Base-by-base conservation (phyloP, 2,113 vertebrate genomes). In the Panthera uncia region DNA sequence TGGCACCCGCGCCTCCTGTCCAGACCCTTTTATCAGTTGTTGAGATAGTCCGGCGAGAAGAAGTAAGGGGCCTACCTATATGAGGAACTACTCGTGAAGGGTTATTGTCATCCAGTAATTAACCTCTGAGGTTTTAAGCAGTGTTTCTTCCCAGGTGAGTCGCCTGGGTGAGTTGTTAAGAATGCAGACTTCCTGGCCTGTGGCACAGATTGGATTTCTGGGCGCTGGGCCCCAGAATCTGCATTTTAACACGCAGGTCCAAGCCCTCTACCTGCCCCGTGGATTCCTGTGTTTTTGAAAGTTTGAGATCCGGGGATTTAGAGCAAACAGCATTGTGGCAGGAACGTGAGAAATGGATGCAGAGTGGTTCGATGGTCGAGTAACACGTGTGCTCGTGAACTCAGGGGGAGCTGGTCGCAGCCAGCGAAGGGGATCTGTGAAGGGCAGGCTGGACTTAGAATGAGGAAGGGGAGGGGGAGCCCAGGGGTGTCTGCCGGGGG, bases 301-400 rank as follows among this genome's bases (percentile, higher is more conserved):
- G 68, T 84, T 19, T 71, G 73, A 84, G 25, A 61, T 74, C n/a
- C 19, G 9, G 73, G 19, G 45, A 38, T 36, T 71, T 89, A 65
- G 45, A 52, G 31, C 27, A 41, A 61, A 52, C 13, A 0, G n/a
- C 52, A 0, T 36, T 16, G 0, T 25, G 65, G 61, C 71, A 33
- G 52, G 69, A 65, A 21, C 31, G 1, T 21, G 71, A 94, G 52
- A 61, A 33, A 13, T 1, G 65, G 66, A 11, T 21, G 1, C 2
- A 0, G 11, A 14, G 2, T 2, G 23, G n/a, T 18, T 25, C 21
- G 1, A 0, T 2, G 1, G 50, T 19, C 63, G 3, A 7, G 31
- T 14, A 5, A 1, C 2, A 0, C 0, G 0, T 88, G 68, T 11
- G 36, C 48, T 63, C 25, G 4, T 19, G 27, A 9, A 23, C 31